Conservation (phyloP, 2,888 invertebrate genomes). For the Selenia dentaria region DNA sequence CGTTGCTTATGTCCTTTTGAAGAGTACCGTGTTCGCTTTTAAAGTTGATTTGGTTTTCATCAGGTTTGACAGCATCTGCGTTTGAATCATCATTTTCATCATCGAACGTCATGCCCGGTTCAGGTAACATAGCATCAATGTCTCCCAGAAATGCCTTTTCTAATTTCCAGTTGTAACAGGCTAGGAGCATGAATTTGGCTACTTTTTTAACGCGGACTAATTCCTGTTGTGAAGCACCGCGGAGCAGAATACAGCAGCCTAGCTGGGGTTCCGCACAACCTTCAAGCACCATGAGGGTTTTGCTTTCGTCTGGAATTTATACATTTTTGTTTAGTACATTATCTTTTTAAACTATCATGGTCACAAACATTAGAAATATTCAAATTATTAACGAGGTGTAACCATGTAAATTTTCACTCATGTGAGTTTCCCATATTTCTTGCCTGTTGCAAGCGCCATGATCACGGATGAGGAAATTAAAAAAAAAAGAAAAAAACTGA, state of each 20-base stretch:
- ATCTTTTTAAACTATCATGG: no score
- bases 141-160: slow-evolving; percentile 97
- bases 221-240: slow-evolving; percentile 90
- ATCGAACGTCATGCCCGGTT: slow-evolving; percentile 69
- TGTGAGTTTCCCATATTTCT: no score
- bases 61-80: slow-evolving; percentile 1
- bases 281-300: slow-evolving; percentile 97
- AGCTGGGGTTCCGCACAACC: slow-evolving; percentile 93
- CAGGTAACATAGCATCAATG: slow-evolving; percentile 85
- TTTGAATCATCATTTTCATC: slow-evolving; percentile 51
- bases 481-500: no score
- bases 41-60: not conserved
- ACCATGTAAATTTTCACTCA: no score
- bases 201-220: slow-evolving; percentile 93
- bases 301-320: slow-evolving; percentile 81
- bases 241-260: slow-evolving; percentile 94
- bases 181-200: slow-evolving; percentile 91
- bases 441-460: no score
- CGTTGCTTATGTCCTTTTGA: slow-evolving; percentile 13
- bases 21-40: not conserved
- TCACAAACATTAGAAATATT: no score
- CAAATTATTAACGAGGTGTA: no score
- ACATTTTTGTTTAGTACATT: not conserved
- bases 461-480: no score
- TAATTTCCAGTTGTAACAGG: slow-evolving; percentile 95